phyloP scores from a whole-genome alignment of 1,140 invertebrate genomes.

The Heliconius congener region DNA sequence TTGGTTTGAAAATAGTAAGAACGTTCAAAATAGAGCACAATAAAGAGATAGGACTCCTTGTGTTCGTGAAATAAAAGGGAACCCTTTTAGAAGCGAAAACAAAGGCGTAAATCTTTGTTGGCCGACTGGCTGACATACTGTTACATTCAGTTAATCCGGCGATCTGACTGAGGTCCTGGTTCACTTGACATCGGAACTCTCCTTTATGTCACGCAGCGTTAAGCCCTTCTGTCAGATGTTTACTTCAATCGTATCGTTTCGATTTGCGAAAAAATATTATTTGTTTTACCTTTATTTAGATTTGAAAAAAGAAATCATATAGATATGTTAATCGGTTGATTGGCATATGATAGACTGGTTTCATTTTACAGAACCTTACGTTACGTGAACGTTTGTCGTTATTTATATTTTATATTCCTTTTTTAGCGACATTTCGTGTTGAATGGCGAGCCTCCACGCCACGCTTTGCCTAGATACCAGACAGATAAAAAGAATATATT shows the following conservation, averaged over 20 bases:
- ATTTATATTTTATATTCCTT: too few relatives aligned
- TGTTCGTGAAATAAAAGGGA: constrained; percentile 40
- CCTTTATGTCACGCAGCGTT: constrained; percentile 28
- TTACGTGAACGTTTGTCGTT: too few relatives aligned
- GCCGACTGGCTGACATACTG: constrained; percentile 65
- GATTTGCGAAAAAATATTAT: not conserved
- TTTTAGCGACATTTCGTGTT: too few relatives aligned
- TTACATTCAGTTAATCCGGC: constrained; percentile 74
- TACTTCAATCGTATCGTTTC: constrained; percentile 20
- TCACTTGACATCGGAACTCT: constrained; percentile 39
- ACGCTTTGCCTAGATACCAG: too few relatives aligned
- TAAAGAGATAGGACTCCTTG: constrained; percentile 24
- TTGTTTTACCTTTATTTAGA: not conserved
- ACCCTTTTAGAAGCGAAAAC: constrained; percentile 65
- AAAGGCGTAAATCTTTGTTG: constrained; percentile 69
- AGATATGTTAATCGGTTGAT: not conserved
- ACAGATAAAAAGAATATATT: too few relatives aligned
- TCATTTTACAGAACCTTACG: not conserved
- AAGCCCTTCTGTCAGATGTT: constrained; percentile 28
- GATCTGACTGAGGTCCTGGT: constrained; percentile 63
- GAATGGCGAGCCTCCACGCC: too few relatives aligned
- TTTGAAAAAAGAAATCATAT: not conserved
- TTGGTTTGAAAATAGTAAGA: constrained; percentile 4
- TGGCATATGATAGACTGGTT: not conserved
- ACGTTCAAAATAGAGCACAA: constrained; percentile 6